These are phyloP conservation scores for Cerastis rubricosa DNA, from an alignment of 2,888 invertebrate species.

Conservation along the genomic window DNA sequence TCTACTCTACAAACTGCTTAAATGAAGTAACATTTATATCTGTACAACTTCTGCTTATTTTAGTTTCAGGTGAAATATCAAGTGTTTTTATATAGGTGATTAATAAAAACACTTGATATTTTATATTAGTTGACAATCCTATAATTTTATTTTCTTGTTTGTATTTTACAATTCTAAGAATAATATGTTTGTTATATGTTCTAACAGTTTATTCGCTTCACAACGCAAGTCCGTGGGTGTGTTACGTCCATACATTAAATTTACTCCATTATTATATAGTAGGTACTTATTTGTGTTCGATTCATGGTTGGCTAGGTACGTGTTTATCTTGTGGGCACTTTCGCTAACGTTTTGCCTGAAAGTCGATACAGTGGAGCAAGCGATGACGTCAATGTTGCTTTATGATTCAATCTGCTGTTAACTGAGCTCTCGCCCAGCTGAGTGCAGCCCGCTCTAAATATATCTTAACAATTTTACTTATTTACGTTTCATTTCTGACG, in stretches of 20 bases:
- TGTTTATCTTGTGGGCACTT: constrained; percentile 75
- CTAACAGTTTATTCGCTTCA: constrained; percentile 57
- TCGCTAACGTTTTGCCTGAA: constrained; percentile 74
- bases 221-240: constrained; percentile 53
- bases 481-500: constrained; percentile 70
- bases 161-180: constrained; percentile 32
- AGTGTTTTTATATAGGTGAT: neutral
- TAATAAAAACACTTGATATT: too few relatives aligned
- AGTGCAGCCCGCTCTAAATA: constrained; percentile 88
- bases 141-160: constrained; percentile 19
- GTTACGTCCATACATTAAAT: constrained; percentile 58
- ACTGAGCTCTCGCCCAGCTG: constrained; percentile 85
- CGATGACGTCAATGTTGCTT: constrained; percentile 88
- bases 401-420: constrained; percentile 87
- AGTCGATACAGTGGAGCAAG: constrained; percentile 78
- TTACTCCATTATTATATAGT: constrained; percentile 60
- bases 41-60: constrained; percentile 15
- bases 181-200: constrained; percentile 35
- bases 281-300: constrained; percentile 63
- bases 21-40: constrained; percentile 13
- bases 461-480: constrained; percentile 84
- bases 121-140: neutral
- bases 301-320: constrained; percentile 64
- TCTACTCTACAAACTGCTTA: constrained; percentile 14
- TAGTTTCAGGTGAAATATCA: neutral